These are phyloP conservation scores for Ctenosaura bakeri DNA, from an alignment of 2,797 vertebrate species.

Conservation along the genomic window DNA sequence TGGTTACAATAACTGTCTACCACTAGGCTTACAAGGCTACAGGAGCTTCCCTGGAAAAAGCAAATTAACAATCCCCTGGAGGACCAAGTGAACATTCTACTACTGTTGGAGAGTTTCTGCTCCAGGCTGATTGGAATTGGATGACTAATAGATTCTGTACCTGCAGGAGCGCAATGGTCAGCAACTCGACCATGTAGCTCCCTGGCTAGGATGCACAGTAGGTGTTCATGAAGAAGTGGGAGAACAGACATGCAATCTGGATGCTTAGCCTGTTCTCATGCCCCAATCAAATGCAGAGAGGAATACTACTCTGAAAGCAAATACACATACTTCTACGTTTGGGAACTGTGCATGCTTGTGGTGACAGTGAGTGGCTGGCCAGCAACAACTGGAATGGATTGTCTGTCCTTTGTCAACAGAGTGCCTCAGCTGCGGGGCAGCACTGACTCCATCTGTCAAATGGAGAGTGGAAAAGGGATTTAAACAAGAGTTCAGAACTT, in stretches of 20 bases:
- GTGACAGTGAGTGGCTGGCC: neutral
- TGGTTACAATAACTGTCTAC: neutral
- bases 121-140: neutral
- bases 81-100: neutral
- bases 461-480: neutral
- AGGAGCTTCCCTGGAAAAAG: neutral
- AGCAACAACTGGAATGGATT: neutral
- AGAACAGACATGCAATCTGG: neutral
- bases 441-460: neutral
- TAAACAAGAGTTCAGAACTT: neutral
- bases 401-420: neutral
- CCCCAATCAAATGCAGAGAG: neutral
- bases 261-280: neutral
- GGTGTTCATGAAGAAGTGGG: neutral
- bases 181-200: neutral
- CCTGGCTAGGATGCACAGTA: neutral
- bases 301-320: too few relatives aligned
- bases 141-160: neutral
- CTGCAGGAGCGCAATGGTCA: neutral
- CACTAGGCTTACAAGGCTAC: neutral
- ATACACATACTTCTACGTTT: too few relatives aligned
- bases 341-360: neutral
- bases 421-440: neutral
- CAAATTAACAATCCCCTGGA: neutral
- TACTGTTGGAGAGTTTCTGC: neutral